Conservation (phyloP, 2,888 invertebrate genomes). For the Mantis religiosa region DNA sequence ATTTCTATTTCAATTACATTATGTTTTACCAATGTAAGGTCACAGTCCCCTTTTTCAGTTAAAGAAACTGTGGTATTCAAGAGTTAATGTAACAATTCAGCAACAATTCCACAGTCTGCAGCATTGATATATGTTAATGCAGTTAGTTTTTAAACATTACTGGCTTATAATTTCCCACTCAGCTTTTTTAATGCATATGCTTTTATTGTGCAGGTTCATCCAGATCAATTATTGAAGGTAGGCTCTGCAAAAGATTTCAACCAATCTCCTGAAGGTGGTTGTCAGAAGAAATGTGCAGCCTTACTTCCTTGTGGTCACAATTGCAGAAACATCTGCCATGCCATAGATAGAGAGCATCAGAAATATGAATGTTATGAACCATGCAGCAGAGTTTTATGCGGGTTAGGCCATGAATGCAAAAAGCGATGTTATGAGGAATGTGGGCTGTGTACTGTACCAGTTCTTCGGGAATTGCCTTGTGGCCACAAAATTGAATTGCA, state of each 20-base stretch:
- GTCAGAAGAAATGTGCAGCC: constrained; percentile 50
- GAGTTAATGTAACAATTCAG: too few relatives aligned
- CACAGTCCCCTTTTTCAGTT: too few relatives aligned
- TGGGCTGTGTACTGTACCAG: constrained; percentile 44
- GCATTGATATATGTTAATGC: too few relatives aligned
- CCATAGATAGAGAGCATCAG: constrained; percentile 52
- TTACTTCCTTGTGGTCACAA: constrained; percentile 57
- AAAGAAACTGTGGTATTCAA: too few relatives aligned
- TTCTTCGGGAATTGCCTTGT: constrained; percentile 49
- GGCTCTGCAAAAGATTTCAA: constrained; percentile 23
- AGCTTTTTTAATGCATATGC: too few relatives aligned
- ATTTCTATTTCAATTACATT: too few relatives aligned
- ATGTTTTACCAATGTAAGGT: too few relatives aligned
- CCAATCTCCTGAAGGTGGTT: constrained; percentile 58
- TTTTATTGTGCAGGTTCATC: constrained; percentile 42
- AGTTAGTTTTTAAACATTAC: too few relatives aligned
- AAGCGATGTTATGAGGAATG: constrained; percentile 49
- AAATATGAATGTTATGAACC: constrained; percentile 45
- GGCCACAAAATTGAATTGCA: constrained; percentile 46
- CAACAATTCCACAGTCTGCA: too few relatives aligned
- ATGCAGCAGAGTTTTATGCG: constrained; percentile 39
- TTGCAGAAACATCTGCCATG: constrained; percentile 61
- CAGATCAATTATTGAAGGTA: constrained; percentile 34
- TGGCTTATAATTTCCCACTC: too few relatives aligned
- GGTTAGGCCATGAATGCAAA: constrained; percentile 50